These are phyloP conservation scores for Stenodema calcarata DNA, from an alignment of 2,888 invertebrate genomes.

Conservation along the genomic window DNA sequence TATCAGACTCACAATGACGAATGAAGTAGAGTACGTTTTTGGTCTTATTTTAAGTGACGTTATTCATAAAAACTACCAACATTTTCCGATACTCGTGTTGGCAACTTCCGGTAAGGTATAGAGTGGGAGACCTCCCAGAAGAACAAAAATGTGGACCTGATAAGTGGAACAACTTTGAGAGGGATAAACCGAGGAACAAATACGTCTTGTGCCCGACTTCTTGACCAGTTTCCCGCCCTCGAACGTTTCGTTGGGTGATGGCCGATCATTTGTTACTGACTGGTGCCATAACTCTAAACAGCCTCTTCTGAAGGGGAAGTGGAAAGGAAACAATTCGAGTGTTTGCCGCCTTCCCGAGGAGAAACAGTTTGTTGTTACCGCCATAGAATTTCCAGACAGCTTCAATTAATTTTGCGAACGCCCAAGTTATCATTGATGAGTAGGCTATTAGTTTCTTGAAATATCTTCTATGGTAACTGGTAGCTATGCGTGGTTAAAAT, in stretches of 20 bases:
- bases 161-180: not conserved
- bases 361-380: not conserved
- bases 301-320: not conserved
- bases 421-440: not conserved
- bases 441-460: not conserved
- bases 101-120: too few relatives aligned
- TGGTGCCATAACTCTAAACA: conserved; percentile 5
- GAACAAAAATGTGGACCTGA: not conserved
- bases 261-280: conserved; percentile 33
- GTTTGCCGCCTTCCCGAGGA: not conserved
- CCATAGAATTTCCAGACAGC: not conserved
- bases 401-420: not conserved
- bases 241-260: not conserved
- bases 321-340: not conserved
- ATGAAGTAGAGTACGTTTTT: too few relatives aligned
- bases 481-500: too few relatives aligned
- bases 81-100: too few relatives aligned
- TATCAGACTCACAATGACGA: too few relatives aligned
- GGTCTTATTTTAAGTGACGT: too few relatives aligned
- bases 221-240: not conserved
- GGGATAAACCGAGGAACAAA: not conserved
- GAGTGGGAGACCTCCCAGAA: not conserved
- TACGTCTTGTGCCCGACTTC: not conserved
- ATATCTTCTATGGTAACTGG: too few relatives aligned
- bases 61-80: too few relatives aligned